phyloP scores from a whole-genome alignment of 2,797 vertebrate species.

The Phyllotis vaccarum region DNA sequence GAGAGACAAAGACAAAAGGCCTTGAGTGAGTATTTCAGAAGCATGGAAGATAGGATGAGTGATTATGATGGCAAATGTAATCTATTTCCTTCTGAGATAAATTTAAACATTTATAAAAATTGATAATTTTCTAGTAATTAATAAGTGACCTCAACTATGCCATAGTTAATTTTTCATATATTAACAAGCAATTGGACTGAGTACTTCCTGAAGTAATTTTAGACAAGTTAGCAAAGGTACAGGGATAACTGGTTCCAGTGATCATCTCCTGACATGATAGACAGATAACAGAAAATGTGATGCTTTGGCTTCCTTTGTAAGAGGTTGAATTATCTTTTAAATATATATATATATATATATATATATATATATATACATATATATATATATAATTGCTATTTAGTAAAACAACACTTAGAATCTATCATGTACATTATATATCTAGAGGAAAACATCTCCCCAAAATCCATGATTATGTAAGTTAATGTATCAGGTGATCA shows the following conservation, averaged over 20 bases:
- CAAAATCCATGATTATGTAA: not conserved
- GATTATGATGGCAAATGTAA: not conserved
- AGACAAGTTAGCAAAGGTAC: not conserved
- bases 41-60: not conserved
- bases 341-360: no score
- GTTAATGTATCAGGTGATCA: not conserved
- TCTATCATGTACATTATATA: not conserved
- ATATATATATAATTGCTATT: not conserved
- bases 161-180: not conserved
- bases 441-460: not conserved
- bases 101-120: not conserved
- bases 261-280: not conserved
- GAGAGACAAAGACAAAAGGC: not conserved
- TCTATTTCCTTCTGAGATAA: not conserved
- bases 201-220: not conserved
- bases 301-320: not conserved
- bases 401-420: not conserved
- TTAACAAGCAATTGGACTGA: not conserved
- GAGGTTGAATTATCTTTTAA: not conserved
- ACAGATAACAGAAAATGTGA: not conserved
- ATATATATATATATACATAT: no score
- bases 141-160: fast-evolving
- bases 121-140: not conserved
- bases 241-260: not conserved
- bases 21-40: not conserved